Evolutionary conservation across 1,140 invertebrate genomes (phyloP).

Genomic region (Tetragnatha versicolor): DNA sequence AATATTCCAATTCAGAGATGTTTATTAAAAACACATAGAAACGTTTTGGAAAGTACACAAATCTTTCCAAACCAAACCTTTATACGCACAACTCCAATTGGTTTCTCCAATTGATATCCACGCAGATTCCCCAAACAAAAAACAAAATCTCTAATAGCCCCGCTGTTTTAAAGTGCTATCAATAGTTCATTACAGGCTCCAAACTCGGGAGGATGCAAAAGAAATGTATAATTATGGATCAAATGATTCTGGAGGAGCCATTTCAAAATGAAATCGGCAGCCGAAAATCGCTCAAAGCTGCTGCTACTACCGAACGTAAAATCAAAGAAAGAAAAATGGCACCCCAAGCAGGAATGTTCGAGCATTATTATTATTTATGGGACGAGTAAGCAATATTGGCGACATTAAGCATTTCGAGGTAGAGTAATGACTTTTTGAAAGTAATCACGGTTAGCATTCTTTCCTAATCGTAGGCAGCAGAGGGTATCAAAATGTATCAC

Average conservation of each 20-base stretch:
- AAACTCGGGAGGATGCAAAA: slow-evolving; percentile 3
- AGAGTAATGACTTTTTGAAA: slow-evolving; percentile 38
- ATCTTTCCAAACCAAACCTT: too few species aligned
- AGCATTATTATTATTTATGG: slow-evolving; percentile 39
- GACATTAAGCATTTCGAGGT: slow-evolving; percentile 21
- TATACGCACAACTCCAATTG: too few species aligned
- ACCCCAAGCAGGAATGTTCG: slow-evolving; percentile 21
- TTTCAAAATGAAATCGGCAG: slow-evolving; percentile 23
- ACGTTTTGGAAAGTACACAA: too few species aligned
- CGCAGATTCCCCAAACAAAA: not conserved
- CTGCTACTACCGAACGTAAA: slow-evolving; percentile 11
- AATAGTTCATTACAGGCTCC: slow-evolving; percentile 31
- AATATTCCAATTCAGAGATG: too few species aligned
- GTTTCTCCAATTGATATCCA: too few species aligned
- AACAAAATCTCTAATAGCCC: slow-evolving; percentile 11
- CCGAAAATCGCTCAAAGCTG: slow-evolving; percentile 8
- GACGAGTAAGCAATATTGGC: slow-evolving; percentile 24
- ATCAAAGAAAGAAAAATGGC: slow-evolving; percentile 15
- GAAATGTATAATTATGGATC: slow-evolving; percentile 50
- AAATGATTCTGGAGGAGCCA: slow-evolving; percentile 22
- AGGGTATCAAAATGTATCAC: slow-evolving; percentile 3
- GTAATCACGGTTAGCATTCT: slow-evolving; percentile 27
- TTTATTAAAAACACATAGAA: too few species aligned
- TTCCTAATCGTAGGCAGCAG: slow-evolving; percentile 5
- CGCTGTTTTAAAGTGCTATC: slow-evolving; percentile 31